phyloP scores from a whole-genome alignment of 2,797 vertebrate species.

The Halcyon chelicuti region DNA sequence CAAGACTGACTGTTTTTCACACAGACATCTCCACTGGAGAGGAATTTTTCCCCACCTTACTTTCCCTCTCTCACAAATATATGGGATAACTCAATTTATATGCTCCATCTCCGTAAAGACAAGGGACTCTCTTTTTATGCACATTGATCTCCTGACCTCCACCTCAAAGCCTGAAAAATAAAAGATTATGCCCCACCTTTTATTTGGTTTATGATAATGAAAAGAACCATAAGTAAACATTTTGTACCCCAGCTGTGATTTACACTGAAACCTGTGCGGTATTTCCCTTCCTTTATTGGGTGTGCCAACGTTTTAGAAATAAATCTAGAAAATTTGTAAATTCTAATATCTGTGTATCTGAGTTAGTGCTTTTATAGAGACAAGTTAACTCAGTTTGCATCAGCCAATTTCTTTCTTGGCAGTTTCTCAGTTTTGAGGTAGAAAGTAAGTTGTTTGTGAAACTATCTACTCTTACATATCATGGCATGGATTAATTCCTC shows the following conservation, averaged over 20 bases:
- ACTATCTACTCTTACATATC: conserved; percentile 1
- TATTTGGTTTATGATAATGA: not conserved
- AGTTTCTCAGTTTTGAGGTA: conserved; percentile 33
- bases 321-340: conserved; percentile 44
- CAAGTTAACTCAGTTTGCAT: conserved; percentile 24
- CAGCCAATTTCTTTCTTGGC: conserved; percentile 48
- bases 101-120: not conserved
- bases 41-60: not conserved
- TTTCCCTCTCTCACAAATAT: not conserved
- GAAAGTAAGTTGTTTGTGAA: conserved; percentile 27
- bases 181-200: not conserved
- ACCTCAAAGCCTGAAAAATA: not conserved
- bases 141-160: not conserved
- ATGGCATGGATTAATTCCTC: conserved; percentile 53
- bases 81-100: not conserved
- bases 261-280: not conserved
- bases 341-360: not conserved
- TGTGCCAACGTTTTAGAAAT: not conserved
- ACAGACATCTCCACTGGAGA: not conserved
- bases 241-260: not conserved
- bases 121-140: not conserved
- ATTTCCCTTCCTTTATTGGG: conserved; percentile 25
- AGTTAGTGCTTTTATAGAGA: conserved; percentile 27
- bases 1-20: not conserved
- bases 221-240: not conserved